Percentiles rank a stretch among this genome's conserved stretches.
phyloP scores from a whole-genome alignment of 2,888 invertebrate species.

The Brachypalpus laphriformis region DNA sequence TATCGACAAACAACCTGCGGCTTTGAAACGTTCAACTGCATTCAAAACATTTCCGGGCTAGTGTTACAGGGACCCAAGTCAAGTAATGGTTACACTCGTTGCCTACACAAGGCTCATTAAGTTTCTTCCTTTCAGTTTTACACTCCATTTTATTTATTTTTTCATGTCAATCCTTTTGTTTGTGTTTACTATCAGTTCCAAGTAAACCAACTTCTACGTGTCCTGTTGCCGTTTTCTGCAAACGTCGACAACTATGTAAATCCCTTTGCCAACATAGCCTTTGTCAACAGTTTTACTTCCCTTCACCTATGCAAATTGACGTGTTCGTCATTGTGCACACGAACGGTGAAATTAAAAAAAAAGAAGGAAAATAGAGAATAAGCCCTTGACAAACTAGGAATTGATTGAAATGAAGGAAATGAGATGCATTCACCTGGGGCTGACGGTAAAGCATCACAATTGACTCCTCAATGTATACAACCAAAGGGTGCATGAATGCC shows the following conservation, averaged over 20 bases:
- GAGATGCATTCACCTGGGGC: slow-evolving; percentile 6
- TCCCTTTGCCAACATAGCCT: slow-evolving; percentile 21
- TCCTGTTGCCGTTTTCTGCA: not conserved
- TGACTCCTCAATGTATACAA: slow-evolving; percentile 30
- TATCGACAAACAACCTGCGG: not conserved
- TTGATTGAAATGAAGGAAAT: slow-evolving; percentile 21
- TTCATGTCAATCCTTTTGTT: slow-evolving; percentile 8
- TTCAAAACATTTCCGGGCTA: slow-evolving; percentile 10
- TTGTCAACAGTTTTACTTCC: slow-evolving; percentile 44
- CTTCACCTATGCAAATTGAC: slow-evolving; percentile 28
- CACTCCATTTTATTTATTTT: not conserved
- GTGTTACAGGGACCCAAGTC: not conserved
- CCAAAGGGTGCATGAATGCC: not conserved
- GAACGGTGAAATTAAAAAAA: not conserved
- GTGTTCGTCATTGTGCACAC: slow-evolving; percentile 18
- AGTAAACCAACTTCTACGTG: slow-evolving; percentile 6
- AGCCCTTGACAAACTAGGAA: slow-evolving; percentile 1
- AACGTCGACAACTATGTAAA: slow-evolving; percentile 38
- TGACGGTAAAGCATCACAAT: slow-evolving; percentile 12
- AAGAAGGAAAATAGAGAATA: not conserved
- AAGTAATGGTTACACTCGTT: slow-evolving; percentile 24
- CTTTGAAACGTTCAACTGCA: slow-evolving; percentile 8
- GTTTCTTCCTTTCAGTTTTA: not conserved
- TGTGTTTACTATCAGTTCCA: slow-evolving; percentile 9
- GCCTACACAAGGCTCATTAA: slow-evolving; percentile 20